Evolutionary conservation across 2,888 invertebrate species (phyloP), one percentile per base, ranked within the genome.

Genomic region (Zygaena filipendulae): DNA sequence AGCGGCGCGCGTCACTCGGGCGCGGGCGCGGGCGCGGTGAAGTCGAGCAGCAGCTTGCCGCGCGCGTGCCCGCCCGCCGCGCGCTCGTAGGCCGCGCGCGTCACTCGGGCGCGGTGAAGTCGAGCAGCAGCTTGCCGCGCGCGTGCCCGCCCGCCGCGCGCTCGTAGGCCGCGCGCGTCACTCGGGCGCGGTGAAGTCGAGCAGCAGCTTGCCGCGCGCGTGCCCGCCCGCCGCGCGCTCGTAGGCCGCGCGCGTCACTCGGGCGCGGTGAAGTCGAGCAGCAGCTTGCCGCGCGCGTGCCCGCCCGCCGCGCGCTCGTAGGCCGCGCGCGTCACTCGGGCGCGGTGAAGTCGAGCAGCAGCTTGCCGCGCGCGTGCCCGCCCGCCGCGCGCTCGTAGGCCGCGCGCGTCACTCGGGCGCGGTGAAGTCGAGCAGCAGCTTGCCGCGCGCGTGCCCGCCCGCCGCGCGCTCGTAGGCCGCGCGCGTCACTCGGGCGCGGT

Each of bases 291-390:
- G 48, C 92, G 81, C 45, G 89, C 79, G 57, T 88, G 87, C 1
- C 91, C 91, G 16, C 4, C 20, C 22, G 40, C 42, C 35, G 43
- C 36, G 22, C 37, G 42, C 36, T 25, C 40, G 39, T 39, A 41
- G 18, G 42, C 47, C 38, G 74, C 72, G n/a, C n/a, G n/a, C n/a
- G n/a, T n/a, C n/a, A n/a, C n/a, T n/a, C 27, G 26, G 28, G 10
- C 19, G 30, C 38, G 38, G 42, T 35, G 50, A 68, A 59, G 59
- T 75, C 71, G 9, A 77, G 49, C 43, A 93, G 84, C 42, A 91
- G 75, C 82, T 94, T 94, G 39, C 94, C 95, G 48, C 92, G 81
- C 45, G 89, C 79, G 57, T 88, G 87, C 1, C 91, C 91, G 16
- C 4, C 20, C 22, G 40, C 42, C 35, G 43, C 36, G 22, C 37